Percentiles rank a stretch among this genome's conserved stretches.
These are phyloP conservation scores for Hoplostethus atlanticus DNA, from an alignment of 2,797 vertebrate species.

Conservation along the genomic window DNA sequence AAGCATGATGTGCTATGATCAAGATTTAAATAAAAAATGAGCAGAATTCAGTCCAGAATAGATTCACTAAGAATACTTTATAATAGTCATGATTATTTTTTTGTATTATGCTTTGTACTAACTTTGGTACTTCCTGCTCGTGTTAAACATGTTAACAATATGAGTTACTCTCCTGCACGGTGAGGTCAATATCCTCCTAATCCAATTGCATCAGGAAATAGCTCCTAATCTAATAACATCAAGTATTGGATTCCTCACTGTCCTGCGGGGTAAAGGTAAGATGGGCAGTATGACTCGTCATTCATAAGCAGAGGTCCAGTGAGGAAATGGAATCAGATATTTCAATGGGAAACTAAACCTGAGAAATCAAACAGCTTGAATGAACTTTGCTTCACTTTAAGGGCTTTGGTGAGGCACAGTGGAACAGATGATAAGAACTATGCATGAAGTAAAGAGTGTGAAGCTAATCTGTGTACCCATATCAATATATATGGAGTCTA, in stretches of 20 bases:
- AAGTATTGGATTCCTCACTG: conserved; percentile 72
- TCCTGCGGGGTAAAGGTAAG: conserved; percentile 63
- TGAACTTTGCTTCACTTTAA: background rate
- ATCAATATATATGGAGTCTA: background rate
- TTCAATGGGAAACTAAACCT: background rate
- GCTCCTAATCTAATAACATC: conserved; percentile 75
- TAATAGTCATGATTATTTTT: background rate
- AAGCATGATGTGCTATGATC: background rate
- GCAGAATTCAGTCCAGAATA: background rate
- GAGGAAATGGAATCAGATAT: background rate
- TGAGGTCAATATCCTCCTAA: conserved; percentile 70
- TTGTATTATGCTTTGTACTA: conserved; percentile 9
- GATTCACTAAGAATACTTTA: background rate
- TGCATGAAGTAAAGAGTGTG: background rate
- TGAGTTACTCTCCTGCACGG: conserved; percentile 49
- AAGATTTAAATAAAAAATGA: background rate
- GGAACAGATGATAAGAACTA: background rate
- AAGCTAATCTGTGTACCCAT: background rate
- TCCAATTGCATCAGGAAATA: conserved; percentile 83
- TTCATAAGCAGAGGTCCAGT: conserved; percentile 53
- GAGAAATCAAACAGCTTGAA: conserved; percentile 9
- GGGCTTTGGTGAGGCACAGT: background rate
- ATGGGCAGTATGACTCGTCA: conserved; percentile 32
- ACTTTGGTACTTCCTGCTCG: conserved; percentile 42
- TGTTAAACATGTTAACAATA: conserved; percentile 67